These are phyloP conservation scores for Agriopis marginaria DNA, from an alignment of 2,888 invertebrate genomes.

Conservation along the genomic window DNA sequence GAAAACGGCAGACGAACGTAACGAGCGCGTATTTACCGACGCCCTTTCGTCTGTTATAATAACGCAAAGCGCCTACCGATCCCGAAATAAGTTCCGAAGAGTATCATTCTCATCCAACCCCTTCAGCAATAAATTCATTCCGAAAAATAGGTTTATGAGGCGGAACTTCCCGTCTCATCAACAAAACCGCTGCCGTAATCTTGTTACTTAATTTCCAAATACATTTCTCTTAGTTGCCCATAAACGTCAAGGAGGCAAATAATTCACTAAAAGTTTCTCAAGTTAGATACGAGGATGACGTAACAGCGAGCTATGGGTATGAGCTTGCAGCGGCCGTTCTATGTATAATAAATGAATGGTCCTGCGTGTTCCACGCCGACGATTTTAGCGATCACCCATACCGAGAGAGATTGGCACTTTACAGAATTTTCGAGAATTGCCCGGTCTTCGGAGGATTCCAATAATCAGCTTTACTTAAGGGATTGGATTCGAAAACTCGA, in stretches of 20 bases:
- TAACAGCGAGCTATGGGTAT: constrained; percentile 40
- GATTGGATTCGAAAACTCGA: constrained; percentile 82
- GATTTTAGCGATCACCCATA: constrained; percentile 67
- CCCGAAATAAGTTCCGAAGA: constrained; percentile 37
- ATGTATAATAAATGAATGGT: constrained; percentile 75
- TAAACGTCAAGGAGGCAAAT: constrained; percentile 74
- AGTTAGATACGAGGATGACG: constrained; percentile 52
- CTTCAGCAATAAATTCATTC: constrained; percentile 72
- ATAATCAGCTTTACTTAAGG: constrained; percentile 85
- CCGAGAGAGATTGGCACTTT: constrained; percentile 80
- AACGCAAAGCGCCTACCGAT: constrained; percentile 26
- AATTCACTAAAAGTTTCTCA: constrained; percentile 69
- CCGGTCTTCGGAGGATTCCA: constrained; percentile 72
- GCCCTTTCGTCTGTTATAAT: constrained; percentile 19
- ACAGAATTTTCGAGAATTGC: constrained; percentile 73
- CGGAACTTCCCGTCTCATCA: constrained; percentile 70
- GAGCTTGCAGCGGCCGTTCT: constrained; percentile 45
- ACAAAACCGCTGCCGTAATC: constrained; percentile 73
- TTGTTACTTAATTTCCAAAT: constrained; percentile 78
- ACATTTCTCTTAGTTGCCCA: constrained; percentile 74
- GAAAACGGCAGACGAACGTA: constrained; percentile 15
- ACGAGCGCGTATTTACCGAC: constrained; percentile 7
- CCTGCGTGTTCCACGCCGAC: constrained; percentile 71
- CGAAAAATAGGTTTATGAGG: constrained; percentile 76
- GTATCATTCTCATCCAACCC: constrained; percentile 61